These are phyloP conservation scores for Phylloscopus trochiloides DNA, from an alignment of 2,113 vertebrate genomes.

Conservation along the genomic window DNA sequence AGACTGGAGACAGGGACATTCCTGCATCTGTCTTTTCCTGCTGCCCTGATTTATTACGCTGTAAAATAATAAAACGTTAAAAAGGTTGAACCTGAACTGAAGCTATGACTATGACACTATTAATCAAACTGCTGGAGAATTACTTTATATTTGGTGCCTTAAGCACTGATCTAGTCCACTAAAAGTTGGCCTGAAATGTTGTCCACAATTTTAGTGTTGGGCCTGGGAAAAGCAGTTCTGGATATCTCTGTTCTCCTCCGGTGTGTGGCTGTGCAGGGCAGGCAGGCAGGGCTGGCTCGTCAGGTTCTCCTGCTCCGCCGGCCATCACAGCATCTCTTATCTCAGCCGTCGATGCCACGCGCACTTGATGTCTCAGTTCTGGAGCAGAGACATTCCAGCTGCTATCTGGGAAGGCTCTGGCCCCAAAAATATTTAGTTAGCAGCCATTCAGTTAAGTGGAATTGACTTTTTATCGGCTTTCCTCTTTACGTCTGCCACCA, in stretches of 20 bases:
- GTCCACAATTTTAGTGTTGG: background rate
- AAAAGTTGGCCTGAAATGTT: constrained; percentile 42
- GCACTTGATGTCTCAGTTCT: constrained; percentile 81
- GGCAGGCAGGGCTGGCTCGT: background rate
- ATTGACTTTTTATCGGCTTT: constrained; percentile 95
- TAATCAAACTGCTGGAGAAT: constrained; percentile 69
- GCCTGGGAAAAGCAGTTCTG: background rate
- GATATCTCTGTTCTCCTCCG: background rate
- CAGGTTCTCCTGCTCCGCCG: background rate
- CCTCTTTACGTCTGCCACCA: constrained; percentile 86
- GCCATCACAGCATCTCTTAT: background rate
- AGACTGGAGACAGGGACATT: background rate
- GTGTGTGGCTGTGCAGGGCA: background rate
- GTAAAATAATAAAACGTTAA: constrained; percentile 72
- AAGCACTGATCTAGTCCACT: constrained; percentile 30
- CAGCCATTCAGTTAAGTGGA: constrained; percentile 94
- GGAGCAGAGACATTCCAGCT: constrained; percentile 50
- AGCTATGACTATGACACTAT: constrained; percentile 61
- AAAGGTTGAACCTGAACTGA: constrained; percentile 72
- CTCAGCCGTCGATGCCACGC: constrained; percentile 31
- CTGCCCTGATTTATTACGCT: constrained; percentile 65
- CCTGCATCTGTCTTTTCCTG: constrained; percentile 41
- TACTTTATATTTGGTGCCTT: constrained; percentile 43
- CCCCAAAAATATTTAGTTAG: constrained; percentile 95
- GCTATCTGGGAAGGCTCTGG: constrained; percentile 62